Base-by-base conservation (phyloP, 2,888 invertebrate genomes). In the Matsumyia berberina region DNA sequence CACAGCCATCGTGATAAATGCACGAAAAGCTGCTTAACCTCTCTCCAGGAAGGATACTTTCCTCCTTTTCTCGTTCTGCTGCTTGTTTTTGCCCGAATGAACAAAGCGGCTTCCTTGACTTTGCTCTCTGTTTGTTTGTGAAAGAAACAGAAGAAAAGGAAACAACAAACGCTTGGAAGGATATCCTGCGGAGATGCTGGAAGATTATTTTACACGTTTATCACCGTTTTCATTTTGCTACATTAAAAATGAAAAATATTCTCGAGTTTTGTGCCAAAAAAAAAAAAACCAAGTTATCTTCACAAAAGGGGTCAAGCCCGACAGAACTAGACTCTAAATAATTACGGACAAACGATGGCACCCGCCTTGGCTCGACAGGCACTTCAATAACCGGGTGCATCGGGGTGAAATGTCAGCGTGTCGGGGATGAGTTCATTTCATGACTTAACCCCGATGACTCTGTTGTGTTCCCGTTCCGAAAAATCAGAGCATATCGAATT, bases 151-250 rank as follows among this genome's bases (percentile, higher is more conserved):
- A 57, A 57, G 12, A 44, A 24, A 24, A 24, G 33, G 9, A 73
- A 70, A 58, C 46, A 57, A 19, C 35, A 24, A 51, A 37, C 58
- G 77, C 53, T 80, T 44, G 39, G 39, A 74, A 85, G 85, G 80
- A 80, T 85, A 80, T 85, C 85, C 85, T 80, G 80, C 85, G 80
- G 85, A 85, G 85, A 58, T 76, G 70, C 69, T 70, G 39, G 33
- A 49, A 60, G 85, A 85, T 85, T 85, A 85, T 85, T 85, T 85
- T 85, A 80, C 85, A 85, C 85, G 85, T 85, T 85, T 80, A 85
- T 85, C 80, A 85, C 66, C 74, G 53, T 66, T 74, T 70, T 80
- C 64, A 55, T 44, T 76, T 74, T 80, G 85, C 74, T 74, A 80
- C 85, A 85, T 85, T 85, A 85, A 85, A 85, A 80, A 85, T 85